phyloP scores from a whole-genome alignment of 2,797 vertebrate genomes.

The Chelonia mydas region DNA sequence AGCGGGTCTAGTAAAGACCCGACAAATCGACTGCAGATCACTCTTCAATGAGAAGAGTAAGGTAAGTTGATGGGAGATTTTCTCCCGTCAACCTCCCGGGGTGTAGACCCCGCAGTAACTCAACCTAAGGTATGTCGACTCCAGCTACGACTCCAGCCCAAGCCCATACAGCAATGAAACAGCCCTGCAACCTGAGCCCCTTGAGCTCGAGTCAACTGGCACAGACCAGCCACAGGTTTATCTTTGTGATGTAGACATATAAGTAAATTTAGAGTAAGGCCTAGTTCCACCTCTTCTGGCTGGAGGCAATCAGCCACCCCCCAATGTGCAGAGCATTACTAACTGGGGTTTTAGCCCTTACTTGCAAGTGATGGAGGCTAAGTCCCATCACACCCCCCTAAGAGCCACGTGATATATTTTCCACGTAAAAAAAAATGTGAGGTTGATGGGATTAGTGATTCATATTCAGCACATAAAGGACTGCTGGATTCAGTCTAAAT shows the following conservation, averaged over 20 bases:
- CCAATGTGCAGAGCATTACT: neutral
- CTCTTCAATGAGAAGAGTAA: no score
- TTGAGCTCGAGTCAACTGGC: no score
- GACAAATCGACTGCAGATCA: no score
- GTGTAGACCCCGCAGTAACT: no score
- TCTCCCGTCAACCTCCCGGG: no score
- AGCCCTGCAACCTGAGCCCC: no score
- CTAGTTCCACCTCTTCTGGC: neutral
- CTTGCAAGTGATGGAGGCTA: neutral
- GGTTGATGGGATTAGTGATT: neutral
- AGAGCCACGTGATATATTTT: rapidly evolving
- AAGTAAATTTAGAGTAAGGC: neutral
- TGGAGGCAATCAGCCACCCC: neutral
- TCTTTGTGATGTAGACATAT: neutral
- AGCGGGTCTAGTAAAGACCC: no score
- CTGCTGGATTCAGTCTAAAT: neutral
- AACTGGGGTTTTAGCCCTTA: neutral
- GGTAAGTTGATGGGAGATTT: no score
- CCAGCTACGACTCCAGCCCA: no score
- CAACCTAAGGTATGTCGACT: no score
- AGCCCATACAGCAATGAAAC: no score
- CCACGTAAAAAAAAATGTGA: neutral
- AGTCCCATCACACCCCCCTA: neutral
- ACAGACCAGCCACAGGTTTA: neutral
- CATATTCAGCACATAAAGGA: neutral